These are phyloP conservation scores for Deroptyus accipitrinus DNA, from an alignment of 2,113 vertebrate genomes.

Conservation along the genomic window DNA sequence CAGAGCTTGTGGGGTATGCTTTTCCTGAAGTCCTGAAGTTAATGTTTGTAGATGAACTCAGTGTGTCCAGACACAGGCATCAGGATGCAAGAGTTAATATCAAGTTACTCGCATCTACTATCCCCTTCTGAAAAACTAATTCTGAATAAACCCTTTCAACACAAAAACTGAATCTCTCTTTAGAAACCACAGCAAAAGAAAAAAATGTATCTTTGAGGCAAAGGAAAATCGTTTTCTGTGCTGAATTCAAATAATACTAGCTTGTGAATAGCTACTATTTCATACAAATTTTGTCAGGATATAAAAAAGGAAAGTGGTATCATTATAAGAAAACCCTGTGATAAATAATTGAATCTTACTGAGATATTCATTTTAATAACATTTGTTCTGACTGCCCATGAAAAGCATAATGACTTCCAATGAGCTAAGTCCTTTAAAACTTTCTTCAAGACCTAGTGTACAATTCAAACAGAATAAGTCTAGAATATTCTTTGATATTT, in stretches of 20 bases:
- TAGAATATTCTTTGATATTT: slow-evolving; percentile 44
- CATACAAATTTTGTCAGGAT: slow-evolving; percentile 26
- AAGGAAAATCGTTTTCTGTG: background rate
- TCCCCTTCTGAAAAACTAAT: background rate
- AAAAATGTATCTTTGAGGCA: background rate
- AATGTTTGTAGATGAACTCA: background rate
- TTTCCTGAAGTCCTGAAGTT: background rate
- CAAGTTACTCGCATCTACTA: background rate
- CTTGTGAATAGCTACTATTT: slow-evolving; percentile 42
- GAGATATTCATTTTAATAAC: slow-evolving; percentile 60
- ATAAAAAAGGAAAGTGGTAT: slow-evolving; percentile 47
- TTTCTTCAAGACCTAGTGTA: background rate
- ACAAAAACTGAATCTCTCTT: background rate
- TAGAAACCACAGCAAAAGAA: background rate
- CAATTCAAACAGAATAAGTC: slow-evolving; percentile 56
- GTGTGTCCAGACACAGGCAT: background rate
- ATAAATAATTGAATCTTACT: slow-evolving; percentile 67
- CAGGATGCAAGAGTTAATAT: background rate
- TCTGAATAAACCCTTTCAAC: background rate
- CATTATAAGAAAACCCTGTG: slow-evolving; percentile 57
- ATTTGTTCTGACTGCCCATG: slow-evolving; percentile 53
- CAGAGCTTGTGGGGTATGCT: background rate
- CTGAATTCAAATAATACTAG: background rate
- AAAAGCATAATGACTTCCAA: slow-evolving; percentile 54
- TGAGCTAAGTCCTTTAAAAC: slow-evolving; percentile 32